Percentiles rank a stretch among this genome's conserved stretches.
Conservation (phyloP, 1,140 invertebrate genomes). For the Mycetomoellerius zeteki region DNA sequence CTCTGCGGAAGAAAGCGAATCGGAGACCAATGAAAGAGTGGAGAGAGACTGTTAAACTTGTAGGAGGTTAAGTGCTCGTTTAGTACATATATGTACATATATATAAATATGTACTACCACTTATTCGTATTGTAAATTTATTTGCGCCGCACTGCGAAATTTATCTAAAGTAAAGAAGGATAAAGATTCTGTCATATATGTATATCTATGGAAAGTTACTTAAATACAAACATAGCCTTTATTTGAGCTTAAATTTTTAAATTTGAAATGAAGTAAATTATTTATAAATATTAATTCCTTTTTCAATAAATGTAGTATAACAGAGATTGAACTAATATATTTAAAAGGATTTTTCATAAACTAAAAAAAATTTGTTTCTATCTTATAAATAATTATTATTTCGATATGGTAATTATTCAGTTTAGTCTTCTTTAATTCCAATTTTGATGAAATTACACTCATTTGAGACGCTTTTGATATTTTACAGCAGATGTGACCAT, state of each 20-base stretch:
- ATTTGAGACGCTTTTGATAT: not conserved
- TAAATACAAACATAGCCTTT: not conserved
- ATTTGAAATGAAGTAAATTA: not conserved
- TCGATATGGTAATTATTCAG: not conserved
- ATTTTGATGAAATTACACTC: too few relatives aligned
- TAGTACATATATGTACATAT: too few relatives aligned
- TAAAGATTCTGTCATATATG: not conserved
- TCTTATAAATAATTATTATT: not conserved
- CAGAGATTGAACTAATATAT: not conserved
- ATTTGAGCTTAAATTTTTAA: not conserved
- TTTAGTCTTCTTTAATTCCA: too few relatives aligned
- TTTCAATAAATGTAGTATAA: not conserved
- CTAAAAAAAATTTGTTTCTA: not conserved
- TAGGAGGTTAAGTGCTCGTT: slow-evolving; percentile 68
- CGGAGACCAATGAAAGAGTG: slow-evolving; percentile 22
- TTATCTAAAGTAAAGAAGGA: not conserved
- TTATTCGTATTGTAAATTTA: not conserved
- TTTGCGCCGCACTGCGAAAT: not conserved
- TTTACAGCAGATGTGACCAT: slow-evolving; percentile 63
- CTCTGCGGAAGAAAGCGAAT: slow-evolving; percentile 58
- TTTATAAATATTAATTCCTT: not conserved
- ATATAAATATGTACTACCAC: too few relatives aligned
- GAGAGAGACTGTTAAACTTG: slow-evolving; percentile 14
- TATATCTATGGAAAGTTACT: not conserved
- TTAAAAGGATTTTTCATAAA: not conserved